phyloP scores from a whole-genome alignment of 2,113 vertebrate species.

The Pyxicephalus adspersus region DNA sequence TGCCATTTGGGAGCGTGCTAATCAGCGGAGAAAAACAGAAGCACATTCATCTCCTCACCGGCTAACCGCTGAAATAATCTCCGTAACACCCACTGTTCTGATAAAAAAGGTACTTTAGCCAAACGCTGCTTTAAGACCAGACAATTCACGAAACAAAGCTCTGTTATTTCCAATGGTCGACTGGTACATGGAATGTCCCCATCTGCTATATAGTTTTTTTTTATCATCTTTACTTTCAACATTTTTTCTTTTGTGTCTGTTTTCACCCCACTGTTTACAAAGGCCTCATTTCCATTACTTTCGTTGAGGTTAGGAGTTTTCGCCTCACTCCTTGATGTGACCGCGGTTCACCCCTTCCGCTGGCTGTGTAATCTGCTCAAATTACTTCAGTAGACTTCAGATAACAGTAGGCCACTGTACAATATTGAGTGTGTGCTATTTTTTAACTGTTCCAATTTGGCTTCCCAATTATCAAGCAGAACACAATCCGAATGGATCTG shows the following conservation, averaged over 20 bases:
- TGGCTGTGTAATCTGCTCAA: slow-evolving; percentile 6
- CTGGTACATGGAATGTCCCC: slow-evolving; percentile 69
- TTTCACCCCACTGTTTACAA: slow-evolving; percentile 44
- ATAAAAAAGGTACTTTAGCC: slow-evolving; percentile 73
- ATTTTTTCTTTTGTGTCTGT: slow-evolving; percentile 53
- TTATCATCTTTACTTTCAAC: slow-evolving; percentile 69
- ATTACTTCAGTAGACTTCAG: slow-evolving; percentile 42
- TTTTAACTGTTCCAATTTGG: background rate
- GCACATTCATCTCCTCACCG: slow-evolving; percentile 80
- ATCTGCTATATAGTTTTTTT: slow-evolving; percentile 73
- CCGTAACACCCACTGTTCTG: slow-evolving; percentile 72
- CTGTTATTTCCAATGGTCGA: slow-evolving; percentile 65
- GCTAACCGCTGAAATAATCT: slow-evolving; percentile 79
- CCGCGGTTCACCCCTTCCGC: slow-evolving; percentile 41
- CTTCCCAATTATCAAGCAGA: slow-evolving; percentile 1
- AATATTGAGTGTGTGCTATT: background rate
- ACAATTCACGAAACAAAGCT: slow-evolving; percentile 75
- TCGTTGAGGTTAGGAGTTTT: slow-evolving; percentile 42
- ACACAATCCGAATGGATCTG: background rate
- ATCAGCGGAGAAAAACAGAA: slow-evolving; percentile 81
- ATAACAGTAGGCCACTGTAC: background rate
- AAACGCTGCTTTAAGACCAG: slow-evolving; percentile 76
- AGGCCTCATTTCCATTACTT: slow-evolving; percentile 55
- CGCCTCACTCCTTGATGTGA: slow-evolving; percentile 49
- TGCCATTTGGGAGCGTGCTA: slow-evolving; percentile 78